Percentiles rank a stretch among this genome's conserved stretches.
phyloP scores from a whole-genome alignment of 2,797 vertebrate genomes.

The Emys orbicularis region DNA sequence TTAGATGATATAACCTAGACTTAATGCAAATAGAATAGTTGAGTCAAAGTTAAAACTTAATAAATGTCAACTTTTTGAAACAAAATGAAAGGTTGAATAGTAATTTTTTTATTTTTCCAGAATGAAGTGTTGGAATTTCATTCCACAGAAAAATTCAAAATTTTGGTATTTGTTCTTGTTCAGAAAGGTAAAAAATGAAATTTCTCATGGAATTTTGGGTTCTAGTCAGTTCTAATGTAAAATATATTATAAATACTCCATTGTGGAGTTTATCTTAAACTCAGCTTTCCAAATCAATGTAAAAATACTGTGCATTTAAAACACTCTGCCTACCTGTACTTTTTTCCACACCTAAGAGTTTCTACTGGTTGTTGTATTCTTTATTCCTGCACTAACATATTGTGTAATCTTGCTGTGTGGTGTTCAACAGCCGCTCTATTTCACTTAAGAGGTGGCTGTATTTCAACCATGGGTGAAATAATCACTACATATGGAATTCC shows the following conservation, averaged over 20 bases:
- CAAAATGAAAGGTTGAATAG: not conserved
- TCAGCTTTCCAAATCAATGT: not conserved
- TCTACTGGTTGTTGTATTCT: not conserved
- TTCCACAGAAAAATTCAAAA: not conserved
- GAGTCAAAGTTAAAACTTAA: not conserved
- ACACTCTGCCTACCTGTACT: not conserved
- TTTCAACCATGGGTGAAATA: not conserved
- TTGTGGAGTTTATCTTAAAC: fast-evolving
- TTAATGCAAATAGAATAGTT: not conserved
- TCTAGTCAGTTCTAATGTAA: not conserved
- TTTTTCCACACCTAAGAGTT: not conserved
- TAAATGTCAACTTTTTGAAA: not conserved
- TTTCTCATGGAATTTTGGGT: not conserved
- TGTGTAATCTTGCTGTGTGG: not conserved
- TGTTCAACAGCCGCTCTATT: not conserved
- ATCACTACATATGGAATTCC: not conserved
- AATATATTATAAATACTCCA: not conserved
- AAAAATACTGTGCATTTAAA: not conserved
- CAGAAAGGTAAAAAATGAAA: not conserved
- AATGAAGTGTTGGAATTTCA: not conserved
- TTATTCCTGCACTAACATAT: not conserved
- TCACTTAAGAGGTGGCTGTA: not conserved
- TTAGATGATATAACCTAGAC: not conserved
- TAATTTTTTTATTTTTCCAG: not conserved
- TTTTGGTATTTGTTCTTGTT: not conserved